Percentiles rank a stretch among this genome's conserved stretches.
These are phyloP conservation scores for Leptopterna dolabrata DNA, from an alignment of 2,888 invertebrate species.

Conservation along the genomic window DNA sequence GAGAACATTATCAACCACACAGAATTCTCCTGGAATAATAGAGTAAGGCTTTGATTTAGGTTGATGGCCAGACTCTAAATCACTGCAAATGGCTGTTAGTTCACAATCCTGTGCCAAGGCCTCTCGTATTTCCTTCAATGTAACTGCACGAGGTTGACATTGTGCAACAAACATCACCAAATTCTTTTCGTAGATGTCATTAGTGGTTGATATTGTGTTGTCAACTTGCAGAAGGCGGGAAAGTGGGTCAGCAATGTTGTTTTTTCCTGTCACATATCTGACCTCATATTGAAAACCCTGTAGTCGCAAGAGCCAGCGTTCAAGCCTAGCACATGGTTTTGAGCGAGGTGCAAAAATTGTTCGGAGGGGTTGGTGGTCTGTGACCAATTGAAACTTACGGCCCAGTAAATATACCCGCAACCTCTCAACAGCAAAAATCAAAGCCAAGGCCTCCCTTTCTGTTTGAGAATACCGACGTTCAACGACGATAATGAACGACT, in stretches of 20 bases:
- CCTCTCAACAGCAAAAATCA: background rate
- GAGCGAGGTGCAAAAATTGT: background rate
- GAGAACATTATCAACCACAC: background rate
- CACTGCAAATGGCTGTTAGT: background rate
- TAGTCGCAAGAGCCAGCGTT: background rate
- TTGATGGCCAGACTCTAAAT: background rate
- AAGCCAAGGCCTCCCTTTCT: background rate
- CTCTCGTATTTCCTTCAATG: background rate
- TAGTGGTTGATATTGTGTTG: background rate
- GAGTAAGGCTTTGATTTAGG: background rate
- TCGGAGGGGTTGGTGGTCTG: background rate
- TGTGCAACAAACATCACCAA: background rate
- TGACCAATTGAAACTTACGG: background rate
- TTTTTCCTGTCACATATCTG: background rate
- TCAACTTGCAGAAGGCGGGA: background rate
- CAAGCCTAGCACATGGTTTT: background rate
- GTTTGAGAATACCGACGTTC: background rate
- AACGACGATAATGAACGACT: background rate
- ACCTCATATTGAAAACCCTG: background rate
- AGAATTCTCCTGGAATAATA: background rate
- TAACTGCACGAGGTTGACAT: background rate
- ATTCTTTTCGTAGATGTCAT: background rate
- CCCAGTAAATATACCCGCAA: background rate
- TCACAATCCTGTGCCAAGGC: background rate
- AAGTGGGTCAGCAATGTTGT: background rate